These are phyloP conservation scores for Phylloscopus trochilus DNA, from an alignment of 2,113 vertebrate genomes.

Conservation along the genomic window DNA sequence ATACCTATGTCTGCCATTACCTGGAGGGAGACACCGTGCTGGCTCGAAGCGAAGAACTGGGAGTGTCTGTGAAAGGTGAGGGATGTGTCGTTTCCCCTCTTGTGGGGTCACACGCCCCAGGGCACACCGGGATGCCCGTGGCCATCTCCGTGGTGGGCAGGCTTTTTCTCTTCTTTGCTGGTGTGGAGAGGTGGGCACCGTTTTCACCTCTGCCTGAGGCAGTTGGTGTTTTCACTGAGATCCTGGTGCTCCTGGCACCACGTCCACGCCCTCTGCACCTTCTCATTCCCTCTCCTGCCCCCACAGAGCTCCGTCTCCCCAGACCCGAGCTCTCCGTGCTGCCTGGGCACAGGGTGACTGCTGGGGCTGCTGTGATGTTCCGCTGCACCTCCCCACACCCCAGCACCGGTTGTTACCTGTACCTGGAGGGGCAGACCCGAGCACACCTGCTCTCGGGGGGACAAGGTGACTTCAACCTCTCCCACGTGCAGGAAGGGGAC, in stretches of 20 bases:
- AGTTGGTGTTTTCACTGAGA: background rate
- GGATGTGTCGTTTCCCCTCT: background rate
- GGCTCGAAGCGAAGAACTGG: background rate
- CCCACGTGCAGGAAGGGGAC: background rate
- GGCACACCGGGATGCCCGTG: accelerated
- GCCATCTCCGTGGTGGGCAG: background rate
- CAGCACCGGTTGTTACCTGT: background rate
- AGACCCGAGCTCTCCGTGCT: background rate
- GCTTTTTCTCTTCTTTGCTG: background rate
- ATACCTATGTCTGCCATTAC: background rate
- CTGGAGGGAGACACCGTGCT: background rate
- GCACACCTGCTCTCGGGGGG: accelerated
- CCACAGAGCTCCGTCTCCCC: background rate
- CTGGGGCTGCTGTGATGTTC: background rate
- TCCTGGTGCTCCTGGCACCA: background rate
- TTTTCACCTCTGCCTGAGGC: background rate
- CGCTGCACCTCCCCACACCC: background rate
- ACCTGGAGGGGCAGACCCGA: background rate
- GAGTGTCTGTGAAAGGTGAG: background rate
- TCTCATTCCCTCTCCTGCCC: background rate
- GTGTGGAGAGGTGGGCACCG: background rate
- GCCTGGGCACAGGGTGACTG: background rate
- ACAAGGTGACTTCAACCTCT: background rate
- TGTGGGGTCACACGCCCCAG: accelerated
- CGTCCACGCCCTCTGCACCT: background rate